Conservation (phyloP, 1,140 invertebrate genomes). For the Pachypsylla venusta region DNA sequence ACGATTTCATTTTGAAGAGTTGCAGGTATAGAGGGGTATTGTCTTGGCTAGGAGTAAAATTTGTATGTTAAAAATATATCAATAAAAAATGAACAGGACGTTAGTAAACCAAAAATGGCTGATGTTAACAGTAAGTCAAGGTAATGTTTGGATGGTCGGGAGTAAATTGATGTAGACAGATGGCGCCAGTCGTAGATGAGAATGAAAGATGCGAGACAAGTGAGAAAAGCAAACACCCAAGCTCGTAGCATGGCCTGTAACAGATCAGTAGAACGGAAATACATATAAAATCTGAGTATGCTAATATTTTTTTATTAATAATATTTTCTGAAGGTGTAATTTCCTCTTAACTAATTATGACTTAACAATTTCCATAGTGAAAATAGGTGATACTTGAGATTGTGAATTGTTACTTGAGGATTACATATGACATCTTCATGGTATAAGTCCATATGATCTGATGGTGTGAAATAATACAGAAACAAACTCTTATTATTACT, state of each 20-base stretch:
- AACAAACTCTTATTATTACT: too few species aligned
- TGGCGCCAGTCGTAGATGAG: constrained; percentile 43
- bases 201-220: constrained; percentile 35
- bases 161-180: constrained; percentile 34
- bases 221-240: background rate
- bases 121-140: constrained; percentile 42
- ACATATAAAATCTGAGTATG: too few species aligned
- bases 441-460: too few species aligned
- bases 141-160: constrained; percentile 39
- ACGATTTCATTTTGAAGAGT: background rate
- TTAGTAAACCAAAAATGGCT: constrained; percentile 38
- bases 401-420: too few species aligned
- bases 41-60: constrained; percentile 18
- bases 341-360: too few species aligned
- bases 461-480: too few species aligned
- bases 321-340: too few species aligned
- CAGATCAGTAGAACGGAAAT: too few species aligned
- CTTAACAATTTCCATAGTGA: too few species aligned
- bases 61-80: constrained; percentile 38
- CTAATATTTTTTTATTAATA: too few species aligned
- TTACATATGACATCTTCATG: too few species aligned
- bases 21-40: background rate
- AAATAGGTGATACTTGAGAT: too few species aligned
- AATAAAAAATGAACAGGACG: constrained; percentile 34
- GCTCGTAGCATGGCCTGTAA: background rate